Conservation (phyloP, 2,113 vertebrate species). For the Phoenicopterus ruber region DNA sequence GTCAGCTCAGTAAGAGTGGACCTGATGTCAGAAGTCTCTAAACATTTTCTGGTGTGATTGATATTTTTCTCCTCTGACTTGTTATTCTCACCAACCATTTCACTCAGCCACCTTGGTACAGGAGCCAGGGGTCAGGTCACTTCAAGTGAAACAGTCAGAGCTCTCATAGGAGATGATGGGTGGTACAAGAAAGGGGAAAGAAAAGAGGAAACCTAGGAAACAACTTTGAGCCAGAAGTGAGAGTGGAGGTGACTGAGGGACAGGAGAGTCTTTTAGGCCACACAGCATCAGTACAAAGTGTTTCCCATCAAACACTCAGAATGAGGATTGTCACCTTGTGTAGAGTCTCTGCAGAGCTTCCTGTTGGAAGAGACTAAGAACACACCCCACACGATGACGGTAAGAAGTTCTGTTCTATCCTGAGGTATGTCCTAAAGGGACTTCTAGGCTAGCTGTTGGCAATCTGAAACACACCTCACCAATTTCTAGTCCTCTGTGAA, state of each 20-base stretch:
- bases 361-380: background rate
- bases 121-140: background rate
- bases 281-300: background rate
- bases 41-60: background rate
- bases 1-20: background rate
- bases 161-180: accelerated
- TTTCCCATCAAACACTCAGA: background rate
- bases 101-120: background rate
- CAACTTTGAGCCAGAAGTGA: background rate
- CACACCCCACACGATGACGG: accelerated
- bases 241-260: background rate
- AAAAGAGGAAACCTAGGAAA: background rate
- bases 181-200: background rate
- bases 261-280: background rate
- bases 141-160: background rate
- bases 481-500: background rate
- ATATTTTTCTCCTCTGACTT: background rate
- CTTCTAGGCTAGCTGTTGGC: background rate
- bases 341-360: background rate
- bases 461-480: background rate
- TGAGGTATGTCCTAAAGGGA: background rate
- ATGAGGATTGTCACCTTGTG: background rate
- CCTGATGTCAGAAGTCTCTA: background rate
- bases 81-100: background rate
- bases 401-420: background rate